phyloP scores from a whole-genome alignment of 35 echinoderm and acorn worm genomes.

The Lytechinus variegatus region DNA sequence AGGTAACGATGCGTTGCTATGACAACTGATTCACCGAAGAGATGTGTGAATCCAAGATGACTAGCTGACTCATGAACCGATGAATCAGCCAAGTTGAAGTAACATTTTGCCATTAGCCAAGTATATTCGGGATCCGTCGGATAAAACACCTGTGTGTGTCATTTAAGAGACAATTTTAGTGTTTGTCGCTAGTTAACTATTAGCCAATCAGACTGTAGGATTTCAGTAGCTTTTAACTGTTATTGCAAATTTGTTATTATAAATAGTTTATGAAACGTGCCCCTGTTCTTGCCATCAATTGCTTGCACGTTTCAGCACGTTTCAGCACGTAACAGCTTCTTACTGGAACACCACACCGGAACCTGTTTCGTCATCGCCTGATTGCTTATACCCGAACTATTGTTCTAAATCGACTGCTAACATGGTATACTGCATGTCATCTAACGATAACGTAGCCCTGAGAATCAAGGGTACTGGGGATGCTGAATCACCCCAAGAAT shows the following conservation, averaged over 20 bases:
- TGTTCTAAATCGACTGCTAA: too few species aligned
- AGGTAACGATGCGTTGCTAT: slow-evolving; percentile 54
- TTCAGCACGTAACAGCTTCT: too few species aligned
- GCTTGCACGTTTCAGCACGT: too few species aligned
- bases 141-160: slow-evolving; percentile 52
- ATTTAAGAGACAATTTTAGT: not conserved
- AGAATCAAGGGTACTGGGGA: too few species aligned
- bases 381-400: too few species aligned
- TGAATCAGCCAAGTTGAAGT: slow-evolving; percentile 72
- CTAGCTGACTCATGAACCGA: slow-evolving; percentile 71
- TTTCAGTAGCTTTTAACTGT: not conserved
- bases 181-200: not conserved
- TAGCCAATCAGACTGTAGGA: not conserved
- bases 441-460: too few species aligned
- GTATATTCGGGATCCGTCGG: slow-evolving; percentile 68
- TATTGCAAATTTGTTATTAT: too few species aligned
- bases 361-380: too few species aligned
- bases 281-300: not conserved
- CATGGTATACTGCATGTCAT: too few species aligned
- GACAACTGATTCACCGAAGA: slow-evolving; percentile 61
- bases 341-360: too few species aligned
- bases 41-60: slow-evolving; percentile 80
- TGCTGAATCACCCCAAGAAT: too few species aligned
- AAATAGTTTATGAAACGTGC: too few species aligned
- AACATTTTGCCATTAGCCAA: slow-evolving; percentile 78